These are phyloP conservation scores for Sakesphorus luctuosus DNA, from an alignment of 2,113 vertebrate species.

Conservation along the genomic window DNA sequence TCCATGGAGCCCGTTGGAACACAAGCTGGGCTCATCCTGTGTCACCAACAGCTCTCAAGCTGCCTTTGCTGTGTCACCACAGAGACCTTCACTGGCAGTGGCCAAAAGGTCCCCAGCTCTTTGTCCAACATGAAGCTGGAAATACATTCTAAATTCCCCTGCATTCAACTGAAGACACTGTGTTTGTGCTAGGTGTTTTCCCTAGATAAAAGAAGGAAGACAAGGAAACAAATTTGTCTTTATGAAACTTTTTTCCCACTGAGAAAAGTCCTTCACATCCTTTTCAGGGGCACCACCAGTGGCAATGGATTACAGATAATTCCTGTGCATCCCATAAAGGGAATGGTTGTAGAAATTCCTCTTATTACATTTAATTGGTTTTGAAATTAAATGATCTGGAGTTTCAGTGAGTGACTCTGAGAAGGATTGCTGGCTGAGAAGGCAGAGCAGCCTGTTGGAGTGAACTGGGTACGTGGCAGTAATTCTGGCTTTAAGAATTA, in stretches of 20 bases:
- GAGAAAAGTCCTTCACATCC: neutral
- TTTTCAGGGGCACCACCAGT: neutral
- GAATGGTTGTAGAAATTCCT: neutral
- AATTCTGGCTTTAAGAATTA: neutral
- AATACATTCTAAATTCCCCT: neutral
- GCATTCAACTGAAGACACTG: neutral
- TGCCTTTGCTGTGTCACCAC: neutral
- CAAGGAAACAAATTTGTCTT: neutral
- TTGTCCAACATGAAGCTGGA: neutral
- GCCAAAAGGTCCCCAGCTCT: neutral
- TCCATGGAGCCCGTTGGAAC: neutral
- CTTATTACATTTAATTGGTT: neutral
- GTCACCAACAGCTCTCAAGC: neutral
- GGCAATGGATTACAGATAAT: neutral
- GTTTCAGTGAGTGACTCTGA: neutral
- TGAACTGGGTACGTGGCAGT: neutral
- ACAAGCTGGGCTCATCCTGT: neutral
- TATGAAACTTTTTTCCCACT: neutral
- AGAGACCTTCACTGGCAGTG: neutral
- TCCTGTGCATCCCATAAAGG: neutral
- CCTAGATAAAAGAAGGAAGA: neutral
- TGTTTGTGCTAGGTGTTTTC: neutral
- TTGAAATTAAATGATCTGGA: neutral
- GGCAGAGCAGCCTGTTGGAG: neutral
- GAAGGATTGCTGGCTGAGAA: neutral